Evolutionary conservation across 2,888 invertebrate genomes (phyloP).

Genomic region (Melinopterus prodromus): DNA sequence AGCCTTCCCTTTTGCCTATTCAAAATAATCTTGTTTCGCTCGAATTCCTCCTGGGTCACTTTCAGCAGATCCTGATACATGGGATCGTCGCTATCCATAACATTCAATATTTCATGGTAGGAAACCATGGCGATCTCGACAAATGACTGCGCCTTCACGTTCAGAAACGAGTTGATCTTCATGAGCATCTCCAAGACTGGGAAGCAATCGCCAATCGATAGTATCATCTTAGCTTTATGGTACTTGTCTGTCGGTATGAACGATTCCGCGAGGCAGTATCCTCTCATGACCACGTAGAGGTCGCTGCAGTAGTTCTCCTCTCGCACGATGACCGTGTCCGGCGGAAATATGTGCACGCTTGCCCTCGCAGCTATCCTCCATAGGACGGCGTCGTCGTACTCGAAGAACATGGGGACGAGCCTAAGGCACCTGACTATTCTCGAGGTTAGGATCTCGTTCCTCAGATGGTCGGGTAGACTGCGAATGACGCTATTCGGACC

Average conservation of each 20-base stretch:
- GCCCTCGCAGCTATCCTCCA: slow-evolving; percentile 24
- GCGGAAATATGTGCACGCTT: slow-evolving; percentile 35
- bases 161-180: slow-evolving; percentile 35
- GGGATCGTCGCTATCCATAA: slow-evolving; percentile 30
- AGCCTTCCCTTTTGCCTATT: slow-evolving; percentile 37
- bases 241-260: slow-evolving; percentile 39
- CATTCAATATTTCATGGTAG: slow-evolving; percentile 30
- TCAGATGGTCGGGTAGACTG: slow-evolving; percentile 28
- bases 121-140: slow-evolving; percentile 38
- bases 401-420: slow-evolving; percentile 41
- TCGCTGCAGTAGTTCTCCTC: slow-evolving; percentile 20
- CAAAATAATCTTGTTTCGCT: slow-evolving; percentile 28
- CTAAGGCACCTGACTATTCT: slow-evolving; percentile 62
- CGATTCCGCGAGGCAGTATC: slow-evolving; percentile 37
- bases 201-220: slow-evolving; percentile 37
- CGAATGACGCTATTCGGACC: slow-evolving; percentile 28
- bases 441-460: slow-evolving; percentile 52
- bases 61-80: slow-evolving; percentile 23
- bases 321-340: slow-evolving; percentile 28
- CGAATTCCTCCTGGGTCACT: slow-evolving; percentile 31
- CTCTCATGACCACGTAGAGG: slow-evolving; percentile 40
- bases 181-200: slow-evolving; percentile 40
- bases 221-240: slow-evolving; percentile 27
- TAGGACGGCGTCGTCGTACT: slow-evolving; percentile 23
- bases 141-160: slow-evolving; percentile 36